phyloP scores from a whole-genome alignment of 2,888 invertebrate species.

The Dione juno region DNA sequence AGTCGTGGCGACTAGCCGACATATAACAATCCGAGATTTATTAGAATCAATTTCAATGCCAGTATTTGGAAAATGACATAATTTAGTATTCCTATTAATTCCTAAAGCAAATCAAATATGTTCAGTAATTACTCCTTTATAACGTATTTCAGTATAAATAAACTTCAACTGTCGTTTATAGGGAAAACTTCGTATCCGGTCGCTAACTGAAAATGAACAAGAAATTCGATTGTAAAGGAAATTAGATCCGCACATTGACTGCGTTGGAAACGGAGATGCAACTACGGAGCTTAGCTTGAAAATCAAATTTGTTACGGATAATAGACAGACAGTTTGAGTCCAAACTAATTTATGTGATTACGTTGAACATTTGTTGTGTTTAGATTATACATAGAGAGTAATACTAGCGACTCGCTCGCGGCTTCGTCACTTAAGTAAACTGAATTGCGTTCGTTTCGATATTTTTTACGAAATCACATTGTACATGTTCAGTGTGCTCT shows the following conservation, averaged over 20 bases:
- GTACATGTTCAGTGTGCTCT: too few species aligned
- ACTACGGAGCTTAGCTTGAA: constrained; percentile 29
- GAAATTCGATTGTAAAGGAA: constrained; percentile 30
- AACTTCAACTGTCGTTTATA: not conserved
- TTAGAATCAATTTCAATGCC: too few species aligned
- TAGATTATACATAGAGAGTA: not conserved
- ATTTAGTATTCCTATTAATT: too few species aligned
- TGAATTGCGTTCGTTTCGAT: too few species aligned
- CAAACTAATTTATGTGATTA: constrained; percentile 12
- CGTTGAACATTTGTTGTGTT: not conserved
- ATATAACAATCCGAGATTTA: too few species aligned
- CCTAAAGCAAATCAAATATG: too few species aligned
- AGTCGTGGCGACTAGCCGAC: too few species aligned
- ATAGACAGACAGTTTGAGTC: constrained; percentile 7
- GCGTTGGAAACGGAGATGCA: constrained; percentile 29
- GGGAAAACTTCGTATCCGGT: constrained; percentile 17
- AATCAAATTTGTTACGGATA: constrained; percentile 37
- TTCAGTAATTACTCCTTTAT: too few species aligned
- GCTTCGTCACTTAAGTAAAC: too few species aligned
- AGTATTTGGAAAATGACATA: too few species aligned
- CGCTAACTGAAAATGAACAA: constrained; percentile 30
- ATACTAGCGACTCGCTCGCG: too few species aligned
- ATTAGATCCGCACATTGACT: constrained; percentile 33
- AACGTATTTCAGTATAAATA: not conserved
- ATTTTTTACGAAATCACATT: too few species aligned